A percentile compares a stretch with the other conserved stretches of the same genome.
Conservation (phyloP, 1,140 invertebrate genomes). For the Zaprionus taronus region DNA sequence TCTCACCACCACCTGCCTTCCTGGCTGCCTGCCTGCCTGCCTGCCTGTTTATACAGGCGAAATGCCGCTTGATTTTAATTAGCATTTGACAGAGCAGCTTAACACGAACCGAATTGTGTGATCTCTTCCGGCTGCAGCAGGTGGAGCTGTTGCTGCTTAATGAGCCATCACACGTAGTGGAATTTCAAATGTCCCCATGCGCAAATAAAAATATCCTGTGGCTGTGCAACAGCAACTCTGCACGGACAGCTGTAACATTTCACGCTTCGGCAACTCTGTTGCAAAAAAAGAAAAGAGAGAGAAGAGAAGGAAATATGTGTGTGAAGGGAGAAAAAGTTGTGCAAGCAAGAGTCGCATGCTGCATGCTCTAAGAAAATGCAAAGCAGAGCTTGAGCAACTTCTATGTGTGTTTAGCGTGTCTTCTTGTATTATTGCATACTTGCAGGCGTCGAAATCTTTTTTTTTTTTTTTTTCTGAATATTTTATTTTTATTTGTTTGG, state of each 20-base stretch:
- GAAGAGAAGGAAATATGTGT: background rate
- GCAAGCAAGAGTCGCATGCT: background rate
- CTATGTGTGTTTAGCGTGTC: no score
- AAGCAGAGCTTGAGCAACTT: background rate
- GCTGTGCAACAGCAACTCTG: slow-evolving; percentile 17
- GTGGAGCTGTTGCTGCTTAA: slow-evolving; percentile 57
- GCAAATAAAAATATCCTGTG: slow-evolving; percentile 75
- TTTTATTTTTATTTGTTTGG: no score
- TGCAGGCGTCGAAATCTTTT: no score
- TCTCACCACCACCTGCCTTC: background rate
- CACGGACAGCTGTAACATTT: slow-evolving; percentile 56
- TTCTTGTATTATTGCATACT: no score
- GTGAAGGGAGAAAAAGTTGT: background rate
- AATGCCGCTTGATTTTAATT: slow-evolving; percentile 80
- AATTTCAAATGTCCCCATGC: slow-evolving; percentile 69
- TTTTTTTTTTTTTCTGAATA: no score
- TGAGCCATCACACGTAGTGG: slow-evolving; percentile 65
- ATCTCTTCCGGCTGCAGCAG: slow-evolving; percentile 3
- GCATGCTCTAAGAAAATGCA: background rate
- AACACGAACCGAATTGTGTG: slow-evolving; percentile 40
- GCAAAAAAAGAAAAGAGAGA: slow-evolving; percentile 29
- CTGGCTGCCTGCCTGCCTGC: background rate
- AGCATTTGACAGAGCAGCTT: slow-evolving; percentile 82
- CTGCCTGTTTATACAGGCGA: slow-evolving; percentile 76
- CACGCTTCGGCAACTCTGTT: slow-evolving; percentile 61